Base-by-base conservation (phyloP, 2,113 vertebrate species). In the Pungitius pungitius region DNA sequence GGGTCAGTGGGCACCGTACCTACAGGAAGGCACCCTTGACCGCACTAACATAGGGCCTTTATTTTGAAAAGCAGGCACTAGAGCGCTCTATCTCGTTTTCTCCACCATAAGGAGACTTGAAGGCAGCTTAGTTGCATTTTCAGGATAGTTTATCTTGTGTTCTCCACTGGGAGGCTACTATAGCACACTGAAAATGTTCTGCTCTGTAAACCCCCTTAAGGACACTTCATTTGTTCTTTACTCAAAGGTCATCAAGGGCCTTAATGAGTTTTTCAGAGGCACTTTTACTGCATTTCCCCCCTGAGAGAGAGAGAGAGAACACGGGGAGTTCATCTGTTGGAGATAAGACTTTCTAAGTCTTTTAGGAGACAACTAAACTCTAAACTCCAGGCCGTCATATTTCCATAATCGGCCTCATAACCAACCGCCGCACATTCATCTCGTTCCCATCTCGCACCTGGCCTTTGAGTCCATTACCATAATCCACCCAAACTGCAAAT, bases 381-480 rank as follows among this genome's bases (percentile, higher is more conserved):
- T 56, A 47, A 58, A 66, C 58, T 77, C 77, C 64, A 64, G 40
- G 65, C 69, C 24, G 26, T 47, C 82, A 26, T 56, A 85, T 91
- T 91, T 88, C 83, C 89, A 91, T 91, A 89, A 89, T 86, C 88
- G 83, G 52, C 86, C 65, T 86, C 81, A 4, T 27, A 74, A 78
- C 64, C 82, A 68, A 60, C 79, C 69, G 57, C 73, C 70, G 17
- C 78, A 30, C 62, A 9, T n/a, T 81, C 80, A 81, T 85, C 81
- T 69, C 63, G 73, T 74, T 87, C 84, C 82, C 86, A 82, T 86
- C 82, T 81, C 74, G 82, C 87, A 83, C 79, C 82, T 91, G 80
- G 78, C 42, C 66, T 70, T 56, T 5, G 47, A 73, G 30, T 62
- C 58, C 40, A 82, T 87, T 83, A 84, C 40, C 87, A 89, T 87